These are phyloP conservation scores for Stenodera caucasica DNA, from an alignment of 2,888 invertebrate species.

Conservation along the genomic window DNA sequence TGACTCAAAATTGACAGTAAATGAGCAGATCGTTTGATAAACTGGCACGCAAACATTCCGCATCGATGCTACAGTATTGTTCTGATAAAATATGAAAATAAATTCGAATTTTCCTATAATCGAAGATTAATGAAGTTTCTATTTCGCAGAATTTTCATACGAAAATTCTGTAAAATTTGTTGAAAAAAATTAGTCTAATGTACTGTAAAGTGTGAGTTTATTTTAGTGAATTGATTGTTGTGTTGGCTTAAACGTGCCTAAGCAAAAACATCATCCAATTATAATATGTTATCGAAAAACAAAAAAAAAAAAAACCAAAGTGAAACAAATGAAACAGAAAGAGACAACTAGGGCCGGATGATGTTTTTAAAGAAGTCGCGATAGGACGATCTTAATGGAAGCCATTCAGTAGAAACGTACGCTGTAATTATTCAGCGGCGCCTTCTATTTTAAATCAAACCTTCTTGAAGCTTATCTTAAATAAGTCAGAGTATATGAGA, in stretches of 20 bases:
- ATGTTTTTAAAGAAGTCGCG: conserved; percentile 8
- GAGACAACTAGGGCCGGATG: neutral
- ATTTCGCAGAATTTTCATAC: no score
- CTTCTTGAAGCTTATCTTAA: conserved; percentile 31
- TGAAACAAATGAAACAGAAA: neutral
- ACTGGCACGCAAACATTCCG: neutral
- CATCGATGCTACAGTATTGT: no score
- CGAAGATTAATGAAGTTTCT: no score
- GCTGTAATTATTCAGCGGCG: conserved; percentile 32
- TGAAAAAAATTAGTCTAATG: neutral
- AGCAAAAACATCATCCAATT: conserved; percentile 1
- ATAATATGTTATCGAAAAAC: neutral
- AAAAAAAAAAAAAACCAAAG: neutral
- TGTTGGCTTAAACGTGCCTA: neutral
- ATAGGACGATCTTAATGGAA: conserved; percentile 27
- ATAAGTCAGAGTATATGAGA: conserved; percentile 27
- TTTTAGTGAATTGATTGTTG: neutral
- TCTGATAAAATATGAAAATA: no score
- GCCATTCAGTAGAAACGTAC: conserved; percentile 16
- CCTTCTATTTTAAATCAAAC: conserved; percentile 32
- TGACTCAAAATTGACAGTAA: neutral
- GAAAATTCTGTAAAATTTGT: neutral
- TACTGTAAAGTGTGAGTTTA: no score
- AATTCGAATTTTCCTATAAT: no score
- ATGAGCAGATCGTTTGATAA: neutral